Evolutionary conservation across 64 coral and sea anemone genomes (phyloP).

Genomic region (Anthopleura sola): DNA sequence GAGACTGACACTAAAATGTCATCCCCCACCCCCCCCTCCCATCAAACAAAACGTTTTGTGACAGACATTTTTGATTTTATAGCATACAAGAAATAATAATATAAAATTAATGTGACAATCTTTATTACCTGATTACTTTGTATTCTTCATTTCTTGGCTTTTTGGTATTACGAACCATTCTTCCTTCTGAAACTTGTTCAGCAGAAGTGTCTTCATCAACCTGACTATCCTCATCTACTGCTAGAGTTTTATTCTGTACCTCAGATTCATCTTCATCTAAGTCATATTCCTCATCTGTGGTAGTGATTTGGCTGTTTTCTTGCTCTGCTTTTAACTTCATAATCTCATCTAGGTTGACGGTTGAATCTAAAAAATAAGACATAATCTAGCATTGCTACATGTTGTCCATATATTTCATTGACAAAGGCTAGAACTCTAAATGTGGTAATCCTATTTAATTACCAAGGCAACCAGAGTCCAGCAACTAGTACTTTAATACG

Average conservation of each 20-base stretch:
- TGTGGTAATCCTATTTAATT: no score
- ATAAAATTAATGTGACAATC: neutral
- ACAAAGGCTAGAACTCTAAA: no score
- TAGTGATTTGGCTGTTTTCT: neutral
- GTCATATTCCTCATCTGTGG: neutral
- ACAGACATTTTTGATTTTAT: no score
- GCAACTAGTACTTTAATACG: no score
- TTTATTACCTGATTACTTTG: slow-evolving; percentile 76
- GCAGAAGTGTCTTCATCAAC: neutral
- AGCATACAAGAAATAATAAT: no score
- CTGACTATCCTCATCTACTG: neutral
- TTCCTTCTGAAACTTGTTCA: neutral
- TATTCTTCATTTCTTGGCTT: slow-evolving; percentile 86
- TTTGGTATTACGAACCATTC: slow-evolving; percentile 7
- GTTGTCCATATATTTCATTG: no score
- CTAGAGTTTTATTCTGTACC: neutral
- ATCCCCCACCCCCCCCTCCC: no score
- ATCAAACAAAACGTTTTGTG: no score
- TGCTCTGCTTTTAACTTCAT: slow-evolving; percentile 34
- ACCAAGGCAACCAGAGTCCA: no score
- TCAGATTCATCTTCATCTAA: neutral
- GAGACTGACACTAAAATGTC: no score
- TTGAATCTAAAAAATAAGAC: neutral
- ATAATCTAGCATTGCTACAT: neutral
- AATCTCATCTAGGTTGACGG: slow-evolving; percentile 39